Evolutionary conservation across 2,797 vertebrate genomes (phyloP).

Genomic region (Nannoperca obscura): DNA sequence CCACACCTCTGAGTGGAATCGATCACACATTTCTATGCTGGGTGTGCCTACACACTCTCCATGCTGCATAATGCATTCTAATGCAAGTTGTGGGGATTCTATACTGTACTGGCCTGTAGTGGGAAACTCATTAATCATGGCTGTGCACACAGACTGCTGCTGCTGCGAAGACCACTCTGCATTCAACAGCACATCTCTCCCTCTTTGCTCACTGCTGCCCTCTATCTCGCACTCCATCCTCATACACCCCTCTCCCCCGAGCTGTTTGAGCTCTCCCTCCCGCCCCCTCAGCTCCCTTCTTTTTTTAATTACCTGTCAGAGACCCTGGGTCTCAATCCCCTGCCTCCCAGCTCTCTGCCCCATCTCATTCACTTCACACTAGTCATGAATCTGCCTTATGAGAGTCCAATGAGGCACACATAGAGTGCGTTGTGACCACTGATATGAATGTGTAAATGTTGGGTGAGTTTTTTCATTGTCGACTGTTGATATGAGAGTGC

Average conservation of each 20-base stretch:
- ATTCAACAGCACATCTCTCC: slow-evolving; percentile 52
- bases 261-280: not conserved
- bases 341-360: slow-evolving; percentile 21
- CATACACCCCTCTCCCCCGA: slow-evolving; percentile 1
- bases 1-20: slow-evolving; percentile 43
- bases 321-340: slow-evolving; percentile 30
- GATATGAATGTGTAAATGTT: not conserved
- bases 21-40: slow-evolving; percentile 29
- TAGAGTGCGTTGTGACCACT: not conserved
- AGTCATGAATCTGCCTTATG: slow-evolving; percentile 2
- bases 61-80: slow-evolving; percentile 50
- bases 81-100: slow-evolving; percentile 32
- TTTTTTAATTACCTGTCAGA: slow-evolving; percentile 62
- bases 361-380: slow-evolving; percentile 45
- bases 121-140: slow-evolving; percentile 61
- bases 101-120: slow-evolving; percentile 24
- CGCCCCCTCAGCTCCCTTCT: slow-evolving; percentile 8
- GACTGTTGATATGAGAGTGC: not conserved
- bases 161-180: slow-evolving; percentile 39
- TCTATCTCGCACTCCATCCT: slow-evolving; percentile 32
- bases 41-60: slow-evolving; percentile 29
- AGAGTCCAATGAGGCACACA: not conserved
- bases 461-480: not conserved
- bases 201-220: slow-evolving; percentile 26
- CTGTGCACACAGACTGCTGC: slow-evolving; percentile 27